Conservation (phyloP, 2,797 vertebrate species). For the Sciaenops ocellatus region DNA sequence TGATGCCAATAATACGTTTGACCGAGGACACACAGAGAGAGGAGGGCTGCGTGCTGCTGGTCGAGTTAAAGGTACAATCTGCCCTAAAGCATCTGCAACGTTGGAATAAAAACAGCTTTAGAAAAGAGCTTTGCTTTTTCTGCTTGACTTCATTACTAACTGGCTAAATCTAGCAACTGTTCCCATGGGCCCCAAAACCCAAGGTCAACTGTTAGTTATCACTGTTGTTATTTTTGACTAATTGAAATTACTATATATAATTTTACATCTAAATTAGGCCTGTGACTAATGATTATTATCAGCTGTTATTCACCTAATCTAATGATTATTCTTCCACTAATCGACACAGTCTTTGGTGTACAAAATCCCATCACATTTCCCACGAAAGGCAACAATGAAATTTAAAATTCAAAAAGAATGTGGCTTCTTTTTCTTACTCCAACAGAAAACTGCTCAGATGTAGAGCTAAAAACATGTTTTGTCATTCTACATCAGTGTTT, state of each 20-base stretch:
- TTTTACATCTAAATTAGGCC: too few species aligned
- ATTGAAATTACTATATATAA: too few species aligned
- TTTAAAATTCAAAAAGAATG: too few species aligned
- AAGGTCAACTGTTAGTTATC: neutral
- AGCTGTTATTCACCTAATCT: too few species aligned
- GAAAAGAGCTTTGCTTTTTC: too few species aligned
- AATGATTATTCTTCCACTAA: neutral
- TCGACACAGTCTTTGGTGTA: neutral
- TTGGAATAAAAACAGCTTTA: neutral
- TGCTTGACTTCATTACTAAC: neutral
- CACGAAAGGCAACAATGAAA: too few species aligned
- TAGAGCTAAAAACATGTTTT: neutral
- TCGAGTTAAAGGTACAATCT: conserved; percentile 2
- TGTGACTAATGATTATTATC: too few species aligned
- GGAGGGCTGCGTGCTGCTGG: conserved; percentile 42
- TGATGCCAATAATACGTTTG: conserved; percentile 64
- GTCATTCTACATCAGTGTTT: neutral
- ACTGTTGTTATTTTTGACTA: too few species aligned
- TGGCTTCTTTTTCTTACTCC: neutral
- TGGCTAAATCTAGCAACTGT: neutral
- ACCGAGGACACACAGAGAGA: conserved; percentile 66
- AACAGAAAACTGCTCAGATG: neutral
- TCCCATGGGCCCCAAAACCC: neutral
- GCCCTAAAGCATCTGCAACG: neutral
- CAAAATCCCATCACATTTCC: neutral